These are phyloP conservation scores for Xenopus petersii DNA, from an alignment of 2,797 vertebrate genomes.

Conservation along the genomic window DNA sequence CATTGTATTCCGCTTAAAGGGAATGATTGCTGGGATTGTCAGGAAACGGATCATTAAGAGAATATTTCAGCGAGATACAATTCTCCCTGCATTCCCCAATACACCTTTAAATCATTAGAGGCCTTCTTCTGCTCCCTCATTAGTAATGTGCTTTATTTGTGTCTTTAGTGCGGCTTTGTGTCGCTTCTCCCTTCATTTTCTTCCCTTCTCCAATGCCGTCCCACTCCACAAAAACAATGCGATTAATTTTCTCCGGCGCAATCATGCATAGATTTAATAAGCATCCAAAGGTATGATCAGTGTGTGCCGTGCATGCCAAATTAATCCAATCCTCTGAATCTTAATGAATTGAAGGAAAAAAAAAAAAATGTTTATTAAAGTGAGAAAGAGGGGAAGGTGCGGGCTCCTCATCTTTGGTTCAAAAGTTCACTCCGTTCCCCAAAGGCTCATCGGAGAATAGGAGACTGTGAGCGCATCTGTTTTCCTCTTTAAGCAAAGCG, in stretches of 20 bases:
- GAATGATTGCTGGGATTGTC: not conserved
- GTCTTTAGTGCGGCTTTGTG: constrained; percentile 30
- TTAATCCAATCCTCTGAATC: constrained; percentile 76
- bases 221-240: constrained; percentile 73
- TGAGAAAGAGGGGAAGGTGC: constrained; percentile 82
- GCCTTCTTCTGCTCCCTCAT: constrained; percentile 5
- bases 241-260: constrained; percentile 82
- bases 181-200: constrained; percentile 56
- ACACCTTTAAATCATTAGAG: constrained; percentile 2
- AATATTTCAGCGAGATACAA: not conserved
- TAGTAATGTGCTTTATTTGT: constrained; percentile 20
- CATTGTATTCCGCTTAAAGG: not conserved
- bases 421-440: constrained; percentile 97
- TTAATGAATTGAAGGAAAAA: constrained; percentile 84
- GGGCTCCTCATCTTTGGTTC: constrained; percentile 84
- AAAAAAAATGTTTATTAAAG: constrained; percentile 81
- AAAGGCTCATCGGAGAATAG: constrained; percentile 80
- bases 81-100: not conserved
- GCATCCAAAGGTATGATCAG: constrained; percentile 83
- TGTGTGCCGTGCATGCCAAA: constrained; percentile 77
- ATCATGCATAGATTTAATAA: constrained; percentile 87
- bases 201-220: constrained; percentile 30
- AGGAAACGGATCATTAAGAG: not conserved
- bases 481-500: constrained; percentile 35
- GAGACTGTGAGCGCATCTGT: constrained; percentile 31